phyloP scores from a whole-genome alignment of 2,888 invertebrate genomes.

The Bombylius major region DNA sequence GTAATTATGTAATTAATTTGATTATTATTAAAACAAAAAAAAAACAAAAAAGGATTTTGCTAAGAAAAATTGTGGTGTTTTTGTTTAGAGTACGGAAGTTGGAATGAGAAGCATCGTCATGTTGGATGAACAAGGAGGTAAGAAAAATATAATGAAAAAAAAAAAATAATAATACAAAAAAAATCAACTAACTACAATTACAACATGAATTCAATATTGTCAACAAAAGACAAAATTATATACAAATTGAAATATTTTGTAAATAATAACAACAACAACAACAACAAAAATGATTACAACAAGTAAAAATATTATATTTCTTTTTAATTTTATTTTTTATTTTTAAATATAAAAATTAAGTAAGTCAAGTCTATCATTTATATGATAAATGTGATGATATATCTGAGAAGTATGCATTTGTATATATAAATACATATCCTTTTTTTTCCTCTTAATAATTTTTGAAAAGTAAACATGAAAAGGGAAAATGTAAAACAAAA shows the following conservation, averaged over 20 bases:
- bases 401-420: too few species aligned
- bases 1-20: background rate
- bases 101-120: constrained; percentile 99
- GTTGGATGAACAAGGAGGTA: constrained; percentile 99
- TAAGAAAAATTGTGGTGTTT: constrained; percentile 30
- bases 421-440: too few species aligned
- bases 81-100: constrained; percentile 98
- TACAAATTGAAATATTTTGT: background rate
- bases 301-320: constrained; percentile 5
- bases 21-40: constrained; percentile 11
- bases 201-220: too few species aligned
- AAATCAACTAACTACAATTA: too few species aligned
- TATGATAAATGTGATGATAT: too few species aligned
- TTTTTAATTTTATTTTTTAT: background rate
- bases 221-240: too few species aligned
- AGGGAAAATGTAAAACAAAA: too few species aligned
- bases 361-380: too few species aligned
- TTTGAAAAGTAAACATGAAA: too few species aligned
- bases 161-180: constrained; percentile 15
- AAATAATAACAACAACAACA: background rate
- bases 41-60: constrained; percentile 13
- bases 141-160: constrained; percentile 43
- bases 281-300: constrained; percentile 2
- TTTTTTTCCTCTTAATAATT: too few species aligned
- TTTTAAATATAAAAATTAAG: too few species aligned